phyloP scores from a whole-genome alignment of 1,140 invertebrate genomes.

The Choristoneura fumiferana region DNA sequence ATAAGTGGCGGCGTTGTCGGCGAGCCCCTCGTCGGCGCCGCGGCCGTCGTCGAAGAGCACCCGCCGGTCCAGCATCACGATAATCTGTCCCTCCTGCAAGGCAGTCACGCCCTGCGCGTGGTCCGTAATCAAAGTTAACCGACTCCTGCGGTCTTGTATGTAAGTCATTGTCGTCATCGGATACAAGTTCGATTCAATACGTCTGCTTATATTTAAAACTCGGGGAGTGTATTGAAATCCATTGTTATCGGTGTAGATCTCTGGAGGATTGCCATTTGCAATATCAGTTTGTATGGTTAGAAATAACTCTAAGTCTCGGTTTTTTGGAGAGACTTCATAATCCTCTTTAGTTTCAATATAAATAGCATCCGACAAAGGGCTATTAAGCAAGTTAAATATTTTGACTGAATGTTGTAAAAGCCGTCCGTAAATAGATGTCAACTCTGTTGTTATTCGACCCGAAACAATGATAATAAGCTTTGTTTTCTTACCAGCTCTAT shows the following conservation, averaged over 20 bases:
- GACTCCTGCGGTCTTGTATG: slow-evolving; percentile 87
- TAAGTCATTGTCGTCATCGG: slow-evolving; percentile 91
- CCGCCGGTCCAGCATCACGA: slow-evolving; percentile 92
- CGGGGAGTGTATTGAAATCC: slow-evolving; percentile 83
- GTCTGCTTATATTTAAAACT: slow-evolving; percentile 51
- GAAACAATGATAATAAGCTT: slow-evolving; percentile 84
- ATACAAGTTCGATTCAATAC: slow-evolving; percentile 93
- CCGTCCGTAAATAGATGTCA: slow-evolving; percentile 84
- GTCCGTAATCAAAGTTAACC: slow-evolving; percentile 88
- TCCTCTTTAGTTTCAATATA: slow-evolving; percentile 85
- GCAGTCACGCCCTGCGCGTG: slow-evolving; percentile 91
- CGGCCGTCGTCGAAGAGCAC: slow-evolving; percentile 92
- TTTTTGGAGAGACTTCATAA: slow-evolving; percentile 85
- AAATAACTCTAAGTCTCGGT: slow-evolving; percentile 89
- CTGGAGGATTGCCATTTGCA: slow-evolving; percentile 82
- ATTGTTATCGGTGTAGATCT: slow-evolving; percentile 93
- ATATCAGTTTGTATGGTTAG: slow-evolving; percentile 89
- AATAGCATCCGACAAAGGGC: slow-evolving; percentile 81
- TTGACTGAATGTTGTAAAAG: slow-evolving; percentile 84
- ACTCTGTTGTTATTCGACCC: slow-evolving; percentile 84
- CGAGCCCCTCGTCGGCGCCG: slow-evolving; percentile 93
- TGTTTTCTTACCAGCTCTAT: slow-evolving; percentile 64
- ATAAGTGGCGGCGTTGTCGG: slow-evolving; percentile 89
- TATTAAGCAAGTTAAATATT: slow-evolving; percentile 82
- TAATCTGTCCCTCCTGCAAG: slow-evolving; percentile 89